phyloP scores from a whole-genome alignment of 2,797 vertebrate genomes.

The Saxicola maurus region DNA sequence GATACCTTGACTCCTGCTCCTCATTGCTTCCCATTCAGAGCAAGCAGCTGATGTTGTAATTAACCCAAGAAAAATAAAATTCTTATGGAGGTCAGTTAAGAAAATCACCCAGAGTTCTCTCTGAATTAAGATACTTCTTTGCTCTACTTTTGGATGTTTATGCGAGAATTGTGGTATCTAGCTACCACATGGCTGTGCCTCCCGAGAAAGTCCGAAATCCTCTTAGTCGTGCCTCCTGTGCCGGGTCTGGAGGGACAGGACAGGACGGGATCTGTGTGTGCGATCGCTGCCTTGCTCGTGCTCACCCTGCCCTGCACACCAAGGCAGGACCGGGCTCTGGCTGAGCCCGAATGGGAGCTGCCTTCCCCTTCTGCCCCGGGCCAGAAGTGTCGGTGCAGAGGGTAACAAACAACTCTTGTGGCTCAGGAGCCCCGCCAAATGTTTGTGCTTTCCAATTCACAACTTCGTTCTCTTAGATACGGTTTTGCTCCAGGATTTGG shows the following conservation, averaged over 20 bases:
- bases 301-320: rapidly evolving
- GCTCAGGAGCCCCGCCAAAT: not conserved
- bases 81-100: not conserved
- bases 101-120: not conserved
- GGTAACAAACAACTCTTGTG: no score
- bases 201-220: not conserved
- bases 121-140: not conserved
- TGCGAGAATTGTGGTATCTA: rapidly evolving
- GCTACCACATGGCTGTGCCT: not conserved
- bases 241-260: not conserved
- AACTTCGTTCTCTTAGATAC: not conserved
- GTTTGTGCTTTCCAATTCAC: not conserved
- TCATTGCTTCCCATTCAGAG: constrained; percentile 46
- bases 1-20: not conserved
- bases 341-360: not conserved
- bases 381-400: rapidly evolving
- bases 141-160: not conserved
- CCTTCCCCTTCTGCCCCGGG: not conserved
- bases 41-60: constrained; percentile 45
- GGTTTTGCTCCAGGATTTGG: not conserved
- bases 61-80: constrained; percentile 45
- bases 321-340: rapidly evolving
- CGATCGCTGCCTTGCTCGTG: rapidly evolving
- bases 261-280: not conserved
- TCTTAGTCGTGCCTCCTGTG: not conserved